phyloP scores from a whole-genome alignment of 2,888 invertebrate genomes.

The Hofmannophila pseudospretella region DNA sequence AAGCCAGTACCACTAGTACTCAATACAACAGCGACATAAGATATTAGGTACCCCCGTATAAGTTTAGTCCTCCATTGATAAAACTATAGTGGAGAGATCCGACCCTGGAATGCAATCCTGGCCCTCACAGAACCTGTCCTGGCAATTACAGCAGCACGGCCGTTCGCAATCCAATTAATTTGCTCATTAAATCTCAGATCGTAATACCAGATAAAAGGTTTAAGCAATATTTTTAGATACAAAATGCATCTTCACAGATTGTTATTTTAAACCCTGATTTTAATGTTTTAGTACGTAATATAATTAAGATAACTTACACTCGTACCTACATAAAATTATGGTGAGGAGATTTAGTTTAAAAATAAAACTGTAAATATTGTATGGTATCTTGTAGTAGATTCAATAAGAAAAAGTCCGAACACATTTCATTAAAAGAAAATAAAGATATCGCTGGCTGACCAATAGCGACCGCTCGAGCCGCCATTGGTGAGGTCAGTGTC shows the following conservation, averaged over 20 bases:
- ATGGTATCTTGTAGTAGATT: too few species aligned
- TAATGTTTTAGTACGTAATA: too few species aligned
- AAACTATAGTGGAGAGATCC: constrained; percentile 4
- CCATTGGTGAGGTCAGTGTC: constrained; percentile 41
- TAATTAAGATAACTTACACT: too few species aligned
- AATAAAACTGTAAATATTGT: too few species aligned
- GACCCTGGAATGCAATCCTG: constrained; percentile 12
- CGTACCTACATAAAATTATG: too few species aligned
- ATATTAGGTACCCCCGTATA: too few species aligned
- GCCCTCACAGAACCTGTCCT: constrained; percentile 25
- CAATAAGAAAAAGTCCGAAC: too few species aligned
- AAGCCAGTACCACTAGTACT: too few species aligned
- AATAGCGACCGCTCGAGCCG: constrained; percentile 28
- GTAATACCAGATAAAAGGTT: constrained; percentile 43
- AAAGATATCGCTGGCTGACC: constrained; percentile 22
- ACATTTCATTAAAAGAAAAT: constrained; percentile 20
- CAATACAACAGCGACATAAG: too few species aligned
- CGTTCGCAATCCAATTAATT: constrained; percentile 62
- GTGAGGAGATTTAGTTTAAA: too few species aligned
- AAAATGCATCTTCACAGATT: not conserved
- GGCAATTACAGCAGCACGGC: constrained; percentile 31
- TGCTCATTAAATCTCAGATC: constrained; percentile 61
- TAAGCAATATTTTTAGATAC: constrained; percentile 23
- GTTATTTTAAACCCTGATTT: not conserved
- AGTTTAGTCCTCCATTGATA: constrained; percentile 8